A percentile compares a stretch with the other conserved stretches of the same genome.
These are phyloP conservation scores for Cordilura impudica DNA, from an alignment of 2,888 invertebrate species.

Conservation along the genomic window DNA sequence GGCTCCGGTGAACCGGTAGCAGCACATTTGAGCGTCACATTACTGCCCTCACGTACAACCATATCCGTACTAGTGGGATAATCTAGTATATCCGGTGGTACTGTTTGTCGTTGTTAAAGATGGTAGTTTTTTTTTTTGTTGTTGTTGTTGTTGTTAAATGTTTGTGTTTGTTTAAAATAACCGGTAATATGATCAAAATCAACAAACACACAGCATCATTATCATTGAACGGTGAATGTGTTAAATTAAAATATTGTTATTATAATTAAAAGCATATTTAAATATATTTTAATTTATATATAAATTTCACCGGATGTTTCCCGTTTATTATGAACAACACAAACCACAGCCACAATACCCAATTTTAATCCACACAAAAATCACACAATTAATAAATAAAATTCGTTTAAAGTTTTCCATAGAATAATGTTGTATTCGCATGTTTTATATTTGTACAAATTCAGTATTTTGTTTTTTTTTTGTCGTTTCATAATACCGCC, in stretches of 20 bases:
- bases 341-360: no score
- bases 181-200: background rate
- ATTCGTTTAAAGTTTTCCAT: constrained; percentile 19
- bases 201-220: constrained; percentile 13
- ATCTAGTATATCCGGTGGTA: constrained; percentile 92
- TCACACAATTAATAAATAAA: constrained; percentile 13
- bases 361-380: background rate
- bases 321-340: no score
- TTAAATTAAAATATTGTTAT: background rate
- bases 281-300: no score
- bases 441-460: constrained; percentile 46
- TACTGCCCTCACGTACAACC: constrained; percentile 91
- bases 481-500: constrained; percentile 2
- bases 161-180: background rate
- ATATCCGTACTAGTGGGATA: constrained; percentile 91
- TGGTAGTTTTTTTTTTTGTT: constrained; percentile 30
- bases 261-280: background rate
- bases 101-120: constrained; percentile 77
- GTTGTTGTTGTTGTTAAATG: constrained; percentile 25
- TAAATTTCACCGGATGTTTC: no score
- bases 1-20: constrained; percentile 93
- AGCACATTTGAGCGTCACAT: constrained; percentile 91
- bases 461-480: constrained; percentile 28
- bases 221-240: background rate
- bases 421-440: constrained; percentile 61